Base-by-base conservation (phyloP, 1,140 invertebrate species). In the Myzus persicae region DNA sequence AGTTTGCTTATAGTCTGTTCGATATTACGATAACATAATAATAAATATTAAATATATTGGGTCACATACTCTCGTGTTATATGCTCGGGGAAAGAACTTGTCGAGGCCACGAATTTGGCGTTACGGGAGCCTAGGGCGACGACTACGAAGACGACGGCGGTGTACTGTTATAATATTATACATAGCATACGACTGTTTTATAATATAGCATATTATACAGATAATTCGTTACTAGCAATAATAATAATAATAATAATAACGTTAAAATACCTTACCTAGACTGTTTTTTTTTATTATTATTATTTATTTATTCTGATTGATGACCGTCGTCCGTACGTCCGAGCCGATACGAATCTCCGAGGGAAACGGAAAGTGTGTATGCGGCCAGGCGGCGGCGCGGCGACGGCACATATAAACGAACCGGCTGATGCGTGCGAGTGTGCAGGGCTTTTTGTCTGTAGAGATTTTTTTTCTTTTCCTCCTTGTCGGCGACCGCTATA, bases 321-420 rank as follows among this genome's bases (percentile, higher is more conserved):
- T 85, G 84, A 85, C 84, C 84, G 42, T 85, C 38, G 38, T 76
- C 40, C 42, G 40, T 40, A 67, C 40, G 42, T 44, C 42, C 40
- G 42, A 85, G 84, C 24, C 31, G 84, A 85, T 85, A 85, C 38
- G 26, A 85, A 85, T 85, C 84, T 44, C 42, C 84, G 42, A 85
- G 84, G 42, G 40, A 85, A 85, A 85, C 84, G 84, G 84, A 85
- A 85, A 85, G 84, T 85, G 84, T 85, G 40, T 76, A 76, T 6
- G n/a, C n/a, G 4, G 14, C 59, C 2, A 48, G 7, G 85, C 42
- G 46, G 48, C 48, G 48, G 85, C 85, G 85, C 48, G 48, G 87
- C 87, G 85, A 46, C 85, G 87, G 8, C n/a, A n/a, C n/a, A 46
- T 88, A 88, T 88, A 88, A 88, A 88, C 87, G 87, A 88, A 48